These are phyloP conservation scores for Nothocercus julius DNA, from an alignment of 2,113 vertebrate species.

Conservation along the genomic window DNA sequence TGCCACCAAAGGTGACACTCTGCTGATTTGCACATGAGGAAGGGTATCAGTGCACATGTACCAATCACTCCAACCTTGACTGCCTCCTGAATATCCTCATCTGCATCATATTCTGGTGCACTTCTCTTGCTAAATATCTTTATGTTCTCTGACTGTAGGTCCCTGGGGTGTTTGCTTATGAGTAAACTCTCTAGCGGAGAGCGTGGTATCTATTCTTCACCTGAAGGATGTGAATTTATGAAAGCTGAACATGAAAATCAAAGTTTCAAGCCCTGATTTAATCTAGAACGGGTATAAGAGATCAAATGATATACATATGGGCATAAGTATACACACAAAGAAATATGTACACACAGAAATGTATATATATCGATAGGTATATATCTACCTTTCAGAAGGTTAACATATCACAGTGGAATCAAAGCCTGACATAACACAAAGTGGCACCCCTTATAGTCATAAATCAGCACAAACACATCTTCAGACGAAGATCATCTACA, in stretches of 20 bases:
- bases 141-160: background rate
- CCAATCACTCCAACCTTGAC: background rate
- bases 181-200: background rate
- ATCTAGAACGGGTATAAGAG: background rate
- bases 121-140: background rate
- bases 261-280: background rate
- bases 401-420: background rate
- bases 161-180: background rate
- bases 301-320: accelerated
- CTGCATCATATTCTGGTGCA: background rate
- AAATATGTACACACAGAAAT: background rate
- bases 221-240: background rate
- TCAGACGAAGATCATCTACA: background rate
- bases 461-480: background rate
- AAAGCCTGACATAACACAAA: background rate
- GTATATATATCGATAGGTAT: no score
- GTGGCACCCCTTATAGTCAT: background rate
- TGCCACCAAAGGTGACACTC: background rate
- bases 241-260: background rate
- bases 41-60: background rate
- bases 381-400: background rate
- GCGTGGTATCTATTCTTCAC: background rate
- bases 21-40: background rate
- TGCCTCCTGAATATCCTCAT: background rate
- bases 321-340: background rate